These are phyloP conservation scores for Phortica okadai DNA, from an alignment of 2,888 invertebrate species.

Conservation along the genomic window DNA sequence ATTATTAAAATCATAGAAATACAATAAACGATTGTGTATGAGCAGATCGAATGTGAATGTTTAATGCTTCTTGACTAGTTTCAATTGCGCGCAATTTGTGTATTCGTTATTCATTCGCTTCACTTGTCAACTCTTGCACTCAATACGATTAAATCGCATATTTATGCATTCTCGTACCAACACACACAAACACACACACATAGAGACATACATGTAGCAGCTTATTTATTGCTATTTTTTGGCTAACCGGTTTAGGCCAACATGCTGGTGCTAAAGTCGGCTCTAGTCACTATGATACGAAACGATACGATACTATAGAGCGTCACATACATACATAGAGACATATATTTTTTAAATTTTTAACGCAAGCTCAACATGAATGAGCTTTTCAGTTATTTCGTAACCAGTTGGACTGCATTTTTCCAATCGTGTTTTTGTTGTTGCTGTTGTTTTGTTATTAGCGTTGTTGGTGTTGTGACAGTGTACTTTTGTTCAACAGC, in stretches of 20 bases:
- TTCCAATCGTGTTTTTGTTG: conserved; percentile 40
- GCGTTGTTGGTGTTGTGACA: conserved; percentile 23
- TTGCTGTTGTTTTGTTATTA: conserved; percentile 32
- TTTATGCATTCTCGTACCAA: neutral
- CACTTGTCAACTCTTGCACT: conserved; percentile 21
- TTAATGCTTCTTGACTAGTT: too few species aligned
- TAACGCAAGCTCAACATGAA: conserved; percentile 67
- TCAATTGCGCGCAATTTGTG: conserved; percentile 11
- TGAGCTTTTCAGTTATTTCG: conserved; percentile 71
- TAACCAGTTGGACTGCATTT: conserved; percentile 66
- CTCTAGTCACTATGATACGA: neutral
- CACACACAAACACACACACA: neutral
- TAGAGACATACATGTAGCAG: neutral
- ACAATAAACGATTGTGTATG: too few species aligned
- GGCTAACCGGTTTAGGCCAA: conserved; percentile 25
- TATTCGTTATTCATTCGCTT: conserved; percentile 6
- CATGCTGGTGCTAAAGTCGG: neutral
- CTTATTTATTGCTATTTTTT: conserved; percentile 21
- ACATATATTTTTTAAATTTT: conserved; percentile 39
- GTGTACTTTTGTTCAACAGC: conserved; percentile 36
- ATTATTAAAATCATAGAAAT: too few species aligned
- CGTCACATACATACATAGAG: neutral
- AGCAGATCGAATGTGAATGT: too few species aligned
- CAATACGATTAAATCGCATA: neutral
- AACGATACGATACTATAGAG: neutral